Base-by-base conservation (phyloP, 2,888 invertebrate genomes). In the Caenorhabditis parvicauda region DNA sequence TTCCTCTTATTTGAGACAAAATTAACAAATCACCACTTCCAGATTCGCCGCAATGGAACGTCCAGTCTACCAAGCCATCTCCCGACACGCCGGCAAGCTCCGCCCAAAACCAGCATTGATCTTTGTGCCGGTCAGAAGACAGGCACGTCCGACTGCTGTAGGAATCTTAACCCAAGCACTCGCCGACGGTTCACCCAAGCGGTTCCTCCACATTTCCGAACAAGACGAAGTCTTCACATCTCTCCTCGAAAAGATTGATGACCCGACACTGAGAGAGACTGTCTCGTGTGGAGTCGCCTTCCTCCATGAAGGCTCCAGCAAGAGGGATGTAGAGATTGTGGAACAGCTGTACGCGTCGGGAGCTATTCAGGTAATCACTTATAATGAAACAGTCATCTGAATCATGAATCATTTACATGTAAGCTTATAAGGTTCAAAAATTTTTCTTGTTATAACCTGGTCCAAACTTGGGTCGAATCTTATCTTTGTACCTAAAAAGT, bases 31-130 rank as follows among this genome's bases (percentile, higher is more conserved):
- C n/a, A n/a, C n/a, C n/a, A n/a, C n/a, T 32, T 32, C 95, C 0
- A 87, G 98, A 12, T 87, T 99, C 28, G 90, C 94, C 0, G 92
- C 96, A 0, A 98, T 99, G 98, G 90, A 91, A 0, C 94, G 95
- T 81, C 96, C 98, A 0, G 90, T 92, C 0, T 99, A 95, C 85
- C 92, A 93, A 83, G 88, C 92, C 0, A 89, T 96, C 35, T 81
- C 89, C 1, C 88, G 60, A 32, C 60, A 70, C 38, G 70, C 64
- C 5, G 67, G 67, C 22, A 70, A 67, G 37, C 38, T 81, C 35
- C 59, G 69, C 7, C 89, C 90, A 0, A 89, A 89, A 75, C 92
- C 94, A 0, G 90, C 89, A 1, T 88, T 90, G 7, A 88, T 94
- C 21, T 93, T 93, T 83, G 93, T 93, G 1, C 91, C 93, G 4